Evolutionary conservation across 2,888 invertebrate genomes (phyloP), one percentile per base, ranked within the genome.

Genomic region (Glaucopsyche alexis): DNA sequence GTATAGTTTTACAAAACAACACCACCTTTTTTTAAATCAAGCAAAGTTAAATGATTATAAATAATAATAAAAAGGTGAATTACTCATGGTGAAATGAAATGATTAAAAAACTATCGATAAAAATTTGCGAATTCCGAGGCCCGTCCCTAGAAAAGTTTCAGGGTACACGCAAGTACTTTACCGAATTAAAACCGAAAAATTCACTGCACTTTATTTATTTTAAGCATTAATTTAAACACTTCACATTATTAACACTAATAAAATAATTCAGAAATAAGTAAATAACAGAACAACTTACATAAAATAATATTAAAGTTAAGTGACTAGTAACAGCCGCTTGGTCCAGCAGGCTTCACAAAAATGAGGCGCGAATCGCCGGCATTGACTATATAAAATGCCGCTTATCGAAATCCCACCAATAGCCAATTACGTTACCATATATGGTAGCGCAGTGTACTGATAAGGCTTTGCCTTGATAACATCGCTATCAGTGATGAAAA

Each of bases 391-490:
- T 93, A 91, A 91, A 89, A 88, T 88, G 83, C 81, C 84, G 84
- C 90, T 93, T 93, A 93, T 93, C 93, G 90, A 82, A 87, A 86
- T 85, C 88, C 93, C 90, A 87, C 95, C 96, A 96, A 96, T 96
- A 92, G 94, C 90, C 89, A 85, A 87, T 89, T 90, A 90, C 95
- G 95, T 96, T 94, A 95, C 96, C 96, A 95, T 96, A 96, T 96
- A 96, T 95, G 96, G 96, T 94, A 94, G 94, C 82, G 84, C 82
- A 83, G 86, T 80, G 85, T 83, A 84, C 81, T 88, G 86, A 88
- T 89, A 87, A 81, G 78, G 80, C 79, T 81, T 82, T 83, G 81
- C 80, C 80, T 81, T 85, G 89, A 90, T 90, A 90, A 87, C 75
- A 71, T 76, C 77, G 75, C 73, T 77, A 79, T 79, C 80, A 78